Evolutionary conservation across 2,797 vertebrate species (phyloP), one percentile per base, ranked within the genome.

Genomic region (Anniella stebbinsi): DNA sequence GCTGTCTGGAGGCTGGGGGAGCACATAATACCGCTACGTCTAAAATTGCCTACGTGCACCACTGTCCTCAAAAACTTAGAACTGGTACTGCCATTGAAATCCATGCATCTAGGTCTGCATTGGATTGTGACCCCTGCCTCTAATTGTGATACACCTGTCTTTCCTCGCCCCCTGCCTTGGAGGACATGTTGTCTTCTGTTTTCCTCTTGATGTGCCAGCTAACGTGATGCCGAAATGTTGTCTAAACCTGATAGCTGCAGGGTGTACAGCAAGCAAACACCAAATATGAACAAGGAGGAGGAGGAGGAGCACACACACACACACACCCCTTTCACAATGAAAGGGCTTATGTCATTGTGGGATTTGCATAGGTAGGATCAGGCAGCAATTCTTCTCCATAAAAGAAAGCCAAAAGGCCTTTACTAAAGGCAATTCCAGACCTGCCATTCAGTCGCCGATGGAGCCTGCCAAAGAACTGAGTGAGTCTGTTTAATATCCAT

Each of bases 281-380:
- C 94, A 93, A 95, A 95, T 96, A 94, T 91, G 92, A 94, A 80
- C 80, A 94, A 75, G 54, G 66, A 94, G 89, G 81, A 84, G 86
- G n/a, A n/a, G n/a, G n/a, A n/a, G n/a, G n/a, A n/a, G n/a, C n/a
- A n/a, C n/a, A n/a, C n/a, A 84, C 77, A 57, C 69, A 69, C 60
- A 0, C 33, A 0, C 17, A 21, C 0, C 36, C 80, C 67, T 90
- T 92, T 75, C 60, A 28, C 91, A 90, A 86, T 0, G 0, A 88
- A 93, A 94, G 81, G 45, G 70, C 67, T 91, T 87, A 80, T 78
- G 89, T 94, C 2, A 25, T 75, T 93, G 83, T 9, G 0, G 87
- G 85, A 92, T 92, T 90, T 93, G 85, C 89, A 93, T 95, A 89
- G 93, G 80, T 93, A 95, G 83, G 93, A 92, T 90, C 80, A 92